Base-by-base conservation (phyloP, 2,797 vertebrate species). In the Malacoctenus gilli region DNA sequence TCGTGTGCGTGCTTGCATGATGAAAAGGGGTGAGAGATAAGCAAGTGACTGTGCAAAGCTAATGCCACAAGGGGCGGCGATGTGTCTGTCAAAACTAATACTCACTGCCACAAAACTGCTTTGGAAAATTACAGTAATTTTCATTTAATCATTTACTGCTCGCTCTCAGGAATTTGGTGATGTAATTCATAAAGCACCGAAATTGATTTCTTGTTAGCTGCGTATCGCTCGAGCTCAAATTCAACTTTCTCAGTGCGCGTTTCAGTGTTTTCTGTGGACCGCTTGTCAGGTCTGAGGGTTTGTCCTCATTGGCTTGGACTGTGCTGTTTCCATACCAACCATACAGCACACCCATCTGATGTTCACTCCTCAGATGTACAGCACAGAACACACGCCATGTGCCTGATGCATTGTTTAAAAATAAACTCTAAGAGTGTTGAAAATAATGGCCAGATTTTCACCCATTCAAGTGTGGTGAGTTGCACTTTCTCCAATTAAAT, bases 21-120 rank as follows among this genome's bases (percentile, higher is more conserved):
- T 65, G 74, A 80, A 80, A 86, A 84, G 70, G 48, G 58, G 58
- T 37, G 57, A 55, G 46, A 80, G 86, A 89, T 88, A 85, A 89
- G 76, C 60, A 59, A 75, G 76, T 79, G 78, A 78, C 59, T 80
- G 53, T 68, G 72, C 63, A 81, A 72, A 83, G 77, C 61, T 61
- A 77, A 85, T 64, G 68, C 59, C 69, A 80, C 47, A 22, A 73
- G 66, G 50, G 76, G 51, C 11, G 20, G 63, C 28, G 56, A 77
- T 56, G 67, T 58, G 65, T 50, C 78, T 77, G 73, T 90, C 76
- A 83, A 82, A 77, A 84, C 58, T 61, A 65, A 58, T 40, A 21
- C 60, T 59, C 57, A 74, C 56, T 28, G 25, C 64, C 36, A 59
- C 56, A 32, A 53, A 56, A 56, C 40, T 62, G 52, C 57, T 59